Percentiles rank a stretch among this genome's conserved stretches.
These are phyloP conservation scores for Caenorhabditis sp. DNA, from an alignment of 2,888 invertebrate genomes.

Conservation along the genomic window DNA sequence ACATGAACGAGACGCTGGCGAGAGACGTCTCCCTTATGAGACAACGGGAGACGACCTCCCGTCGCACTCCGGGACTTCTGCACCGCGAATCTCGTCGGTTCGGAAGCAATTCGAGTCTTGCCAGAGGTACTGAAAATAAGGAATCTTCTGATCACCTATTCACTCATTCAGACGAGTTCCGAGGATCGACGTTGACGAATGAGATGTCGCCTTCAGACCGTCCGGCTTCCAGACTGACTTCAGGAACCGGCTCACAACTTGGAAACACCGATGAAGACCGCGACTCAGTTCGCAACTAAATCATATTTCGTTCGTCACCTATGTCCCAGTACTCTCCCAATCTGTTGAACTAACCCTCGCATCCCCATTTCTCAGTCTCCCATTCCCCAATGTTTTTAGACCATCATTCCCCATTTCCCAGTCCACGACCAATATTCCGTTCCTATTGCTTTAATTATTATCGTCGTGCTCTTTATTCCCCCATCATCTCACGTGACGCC, in stretches of 20 bases:
- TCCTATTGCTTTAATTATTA: slow-evolving; percentile 39
- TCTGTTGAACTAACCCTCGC: slow-evolving; percentile 32
- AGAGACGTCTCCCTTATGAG: slow-evolving; percentile 47
- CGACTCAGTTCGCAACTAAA: slow-evolving; percentile 46
- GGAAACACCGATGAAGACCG: slow-evolving; percentile 54
- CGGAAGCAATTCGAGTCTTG: slow-evolving; percentile 53
- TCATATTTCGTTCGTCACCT: slow-evolving; percentile 1
- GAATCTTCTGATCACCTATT: not conserved
- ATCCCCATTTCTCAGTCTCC: slow-evolving; percentile 2
- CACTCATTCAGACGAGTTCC: slow-evolving; percentile 38
- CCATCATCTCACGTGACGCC: slow-evolving; percentile 8
- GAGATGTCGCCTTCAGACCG: slow-evolving; percentile 58
- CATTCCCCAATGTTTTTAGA: slow-evolving; percentile 21
- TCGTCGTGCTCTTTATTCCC: slow-evolving; percentile 13
- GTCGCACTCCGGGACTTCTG: slow-evolving; percentile 45
- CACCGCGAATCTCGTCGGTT: slow-evolving; percentile 52
- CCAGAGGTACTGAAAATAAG: slow-evolving; percentile 28
- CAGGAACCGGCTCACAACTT: slow-evolving; percentile 53
- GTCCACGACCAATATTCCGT: slow-evolving; percentile 12
- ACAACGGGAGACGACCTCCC: slow-evolving; percentile 43
- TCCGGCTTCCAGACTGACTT: slow-evolving; percentile 55
- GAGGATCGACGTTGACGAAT: slow-evolving; percentile 36
- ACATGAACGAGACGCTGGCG: slow-evolving; percentile 49
- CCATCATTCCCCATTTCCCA: slow-evolving; percentile 10
- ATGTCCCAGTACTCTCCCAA: not conserved